Evolutionary conservation across 2,797 vertebrate genomes (phyloP), one percentile per base, ranked within the genome.

Genomic region (Erethizon dorsatum): DNA sequence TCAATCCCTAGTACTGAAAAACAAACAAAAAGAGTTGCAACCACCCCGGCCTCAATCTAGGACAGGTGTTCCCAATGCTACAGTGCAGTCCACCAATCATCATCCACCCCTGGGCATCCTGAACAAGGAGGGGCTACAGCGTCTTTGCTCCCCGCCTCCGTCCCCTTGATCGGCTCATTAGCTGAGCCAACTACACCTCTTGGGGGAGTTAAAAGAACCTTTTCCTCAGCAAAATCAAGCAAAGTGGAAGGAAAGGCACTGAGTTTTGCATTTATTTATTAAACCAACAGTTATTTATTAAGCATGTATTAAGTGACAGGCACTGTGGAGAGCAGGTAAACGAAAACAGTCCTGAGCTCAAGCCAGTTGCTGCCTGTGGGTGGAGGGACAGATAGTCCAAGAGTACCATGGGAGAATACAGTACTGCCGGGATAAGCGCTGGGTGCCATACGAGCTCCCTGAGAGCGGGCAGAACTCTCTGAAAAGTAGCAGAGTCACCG

Each of bases 41-140:
- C n/a, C 90, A 95, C 90, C 61, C 20, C 37, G 61, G 50, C 91
- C 85, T 97, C 93, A 15, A 18, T 90, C 83, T 85, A 89, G 94
- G 77, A 41, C 41, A 96, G 96, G 90, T 31, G 71, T 15, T 18
- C 88, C 85, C 33, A 78, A 28, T 90, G 93, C 90, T 83, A n/a
- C 75, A 85, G 93, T 73, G 65, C 37, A 88, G 37, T 91, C 94
- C 89, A 73, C 45, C 45, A 0, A 22, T 86, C 15, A 0, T 14
- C 5, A 9, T 57, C 73, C 50, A 18, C 56, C 45, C 2, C 93
- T 96, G 91, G 86, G 54, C 7, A 4, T 86, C 71, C 94, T 54
- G 41, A 37, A 15, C 45, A 59, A 77, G 11, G 5, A 41, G 77
- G 75, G 83, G 52, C 41, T 94, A 15, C 56, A 22, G n/a, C 71